Percentiles rank a stretch among this genome's conserved stretches.
Evolutionary conservation across 1,140 invertebrate species (phyloP).

Genomic region (Camponotus floridanus): DNA sequence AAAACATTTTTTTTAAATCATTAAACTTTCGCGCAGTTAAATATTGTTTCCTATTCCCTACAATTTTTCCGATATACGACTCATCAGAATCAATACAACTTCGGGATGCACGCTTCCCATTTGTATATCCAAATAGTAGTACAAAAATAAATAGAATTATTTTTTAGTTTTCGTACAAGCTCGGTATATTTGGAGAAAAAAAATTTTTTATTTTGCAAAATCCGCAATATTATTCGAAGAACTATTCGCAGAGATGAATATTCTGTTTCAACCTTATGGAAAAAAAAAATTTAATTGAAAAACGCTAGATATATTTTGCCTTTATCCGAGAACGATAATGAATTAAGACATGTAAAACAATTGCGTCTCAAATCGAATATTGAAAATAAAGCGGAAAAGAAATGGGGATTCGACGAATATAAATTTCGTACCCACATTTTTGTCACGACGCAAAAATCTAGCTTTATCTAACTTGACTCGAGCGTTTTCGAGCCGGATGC

Average conservation of each 20-base stretch:
- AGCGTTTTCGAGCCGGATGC: conserved; percentile 17
- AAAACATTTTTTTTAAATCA: not conserved
- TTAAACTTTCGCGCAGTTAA: not conserved
- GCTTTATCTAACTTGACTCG: not conserved
- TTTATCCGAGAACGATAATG: not conserved
- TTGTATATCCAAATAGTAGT: not conserved
- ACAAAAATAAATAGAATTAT: conserved; percentile 23
- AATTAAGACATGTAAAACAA: not conserved
- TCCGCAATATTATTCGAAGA: conserved; percentile 5
- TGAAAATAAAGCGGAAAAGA: not conserved
- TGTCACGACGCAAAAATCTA: conserved; percentile 22
- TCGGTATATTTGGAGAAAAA: not conserved
- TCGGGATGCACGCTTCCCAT: not conserved
- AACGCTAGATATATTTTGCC: not conserved
- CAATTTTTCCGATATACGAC: not conserved
- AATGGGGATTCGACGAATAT: not conserved
- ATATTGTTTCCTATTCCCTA: not conserved
- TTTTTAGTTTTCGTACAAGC: not conserved
- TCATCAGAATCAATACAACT: not conserved
- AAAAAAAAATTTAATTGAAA: not conserved
- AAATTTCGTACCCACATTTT: conserved; percentile 36
- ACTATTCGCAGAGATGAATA: not conserved
- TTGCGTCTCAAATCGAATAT: not conserved
- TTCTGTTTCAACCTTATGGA: not conserved
- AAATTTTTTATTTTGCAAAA: not conserved